These are phyloP conservation scores for Sebastes steindachneri DNA, from an alignment of 2,797 vertebrate genomes.

Conservation along the genomic window DNA sequence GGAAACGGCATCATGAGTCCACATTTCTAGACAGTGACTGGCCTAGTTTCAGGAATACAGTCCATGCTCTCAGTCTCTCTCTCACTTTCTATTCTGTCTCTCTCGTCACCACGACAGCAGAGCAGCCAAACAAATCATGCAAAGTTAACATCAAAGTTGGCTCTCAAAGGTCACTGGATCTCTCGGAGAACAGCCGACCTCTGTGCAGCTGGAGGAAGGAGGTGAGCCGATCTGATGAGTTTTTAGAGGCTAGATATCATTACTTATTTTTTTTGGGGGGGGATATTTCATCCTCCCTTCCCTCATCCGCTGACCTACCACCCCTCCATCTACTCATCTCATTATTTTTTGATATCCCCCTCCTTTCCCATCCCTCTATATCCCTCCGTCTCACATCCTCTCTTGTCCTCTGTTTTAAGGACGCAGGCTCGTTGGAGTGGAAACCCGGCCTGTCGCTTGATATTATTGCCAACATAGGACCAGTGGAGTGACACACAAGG, in stretches of 20 bases:
- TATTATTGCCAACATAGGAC: slow-evolving; percentile 56
- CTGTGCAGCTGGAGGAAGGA: slow-evolving; percentile 39
- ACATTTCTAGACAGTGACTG: slow-evolving; percentile 78
- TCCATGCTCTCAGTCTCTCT: slow-evolving; percentile 32
- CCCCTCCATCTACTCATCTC: slow-evolving; percentile 49
- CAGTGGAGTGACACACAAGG: slow-evolving; percentile 57
- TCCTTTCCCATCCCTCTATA: slow-evolving; percentile 16
- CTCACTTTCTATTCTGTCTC: slow-evolving; percentile 21
- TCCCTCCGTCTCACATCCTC: slow-evolving; percentile 34
- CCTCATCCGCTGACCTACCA: slow-evolving; percentile 29
- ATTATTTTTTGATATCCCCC: slow-evolving; percentile 63
- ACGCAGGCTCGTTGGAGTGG: slow-evolving; percentile 56
- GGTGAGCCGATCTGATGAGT: slow-evolving; percentile 7
- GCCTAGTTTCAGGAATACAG: slow-evolving; percentile 74
- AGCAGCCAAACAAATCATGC: slow-evolving; percentile 70
- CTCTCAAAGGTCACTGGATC: slow-evolving; percentile 72
- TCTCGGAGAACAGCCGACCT: slow-evolving; percentile 53
- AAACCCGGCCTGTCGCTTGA: slow-evolving; percentile 70
- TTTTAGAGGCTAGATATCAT: slow-evolving; percentile 33
- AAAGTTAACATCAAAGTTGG: slow-evolving; percentile 74
- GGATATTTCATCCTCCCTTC: slow-evolving; percentile 12
- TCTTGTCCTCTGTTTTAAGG: slow-evolving; percentile 56
- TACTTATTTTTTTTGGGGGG: not conserved
- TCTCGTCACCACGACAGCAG: slow-evolving; percentile 18
- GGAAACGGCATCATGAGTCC: slow-evolving; percentile 74